Evolutionary conservation across 2,888 invertebrate species (phyloP), one percentile per base, ranked within the genome.

Genomic region (Orchesella flavescens): DNA sequence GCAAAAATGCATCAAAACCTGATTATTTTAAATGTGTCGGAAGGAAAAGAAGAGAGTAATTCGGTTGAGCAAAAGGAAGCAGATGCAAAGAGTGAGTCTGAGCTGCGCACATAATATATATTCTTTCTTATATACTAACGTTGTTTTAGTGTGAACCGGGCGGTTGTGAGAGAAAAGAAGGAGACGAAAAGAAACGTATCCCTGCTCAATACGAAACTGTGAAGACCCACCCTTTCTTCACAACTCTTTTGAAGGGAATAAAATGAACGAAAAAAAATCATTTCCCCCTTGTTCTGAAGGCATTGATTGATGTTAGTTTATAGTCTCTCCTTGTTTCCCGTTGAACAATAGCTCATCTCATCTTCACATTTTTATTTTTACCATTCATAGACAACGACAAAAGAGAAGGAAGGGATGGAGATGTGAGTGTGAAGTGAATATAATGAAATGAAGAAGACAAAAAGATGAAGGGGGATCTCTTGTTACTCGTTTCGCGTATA

Each of bases 251-350:
- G 17, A 75, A 55, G 17, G 46, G 43, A 7, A n/a, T 2, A 59
- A 4, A 59, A 19, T 3, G 19, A 10, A 19, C 9, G 24, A 24
- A 24, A 63, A 63, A 17, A 19, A 63, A 63, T 74, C 63, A 74
- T 77, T 61, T 78, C 61, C 69, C 61, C 34, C 34, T 34, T 61
- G 55, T 44, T 49, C 34, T 49, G 53, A 78, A 78, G 78, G 69
- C 66, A 69, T 68, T 78, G 78, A 78, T 78, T 78, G 78, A 78
- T 78, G 78, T 24, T 78, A 34, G 21, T 65, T 75, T 75, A 53
- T 65, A 53, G 78, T 78, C 71, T 57, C 66, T 19, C 21, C 19
- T 46, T 13, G 24, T 71, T 61, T 55, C 69, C 78, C 59, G 9
- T 13, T 49, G 66, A 78, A 78, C 78, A 78, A 78, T 78, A 61